These are phyloP conservation scores for Corydoras sp. DNA, from an alignment of 2,113 vertebrate species.

Conservation along the genomic window DNA sequence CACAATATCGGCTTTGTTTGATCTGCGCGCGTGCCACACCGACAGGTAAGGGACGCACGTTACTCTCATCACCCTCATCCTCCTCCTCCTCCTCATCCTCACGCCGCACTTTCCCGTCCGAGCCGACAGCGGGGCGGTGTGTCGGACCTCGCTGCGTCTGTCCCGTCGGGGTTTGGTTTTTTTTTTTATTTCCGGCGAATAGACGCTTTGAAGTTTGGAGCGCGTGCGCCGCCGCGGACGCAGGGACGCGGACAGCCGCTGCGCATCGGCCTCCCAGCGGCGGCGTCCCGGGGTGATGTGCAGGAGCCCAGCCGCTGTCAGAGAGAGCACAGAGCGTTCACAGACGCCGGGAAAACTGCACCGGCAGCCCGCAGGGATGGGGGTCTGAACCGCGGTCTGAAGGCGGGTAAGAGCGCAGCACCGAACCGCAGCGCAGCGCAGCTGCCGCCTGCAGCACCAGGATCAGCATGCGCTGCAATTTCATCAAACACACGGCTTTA, in stretches of 20 bases:
- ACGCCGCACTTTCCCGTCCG: conserved; percentile 4
- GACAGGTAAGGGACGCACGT: conserved; percentile 51
- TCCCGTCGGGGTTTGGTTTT: not conserved
- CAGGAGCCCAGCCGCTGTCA: no score
- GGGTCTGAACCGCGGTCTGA: no score
- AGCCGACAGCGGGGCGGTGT: not conserved
- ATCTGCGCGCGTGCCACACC: conserved; percentile 16
- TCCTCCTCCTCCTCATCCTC: not conserved
- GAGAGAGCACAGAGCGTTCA: no score
- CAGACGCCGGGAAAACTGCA: no score
- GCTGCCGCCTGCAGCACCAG: no score
- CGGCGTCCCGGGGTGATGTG: no score
- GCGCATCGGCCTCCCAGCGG: not conserved
- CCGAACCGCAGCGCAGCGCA: no score
- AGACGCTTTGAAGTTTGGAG: not conserved
- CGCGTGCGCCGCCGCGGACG: not conserved
- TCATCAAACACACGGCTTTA: no score
- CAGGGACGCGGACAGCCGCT: not conserved
- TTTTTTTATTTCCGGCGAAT: not conserved
- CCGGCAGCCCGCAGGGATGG: no score
- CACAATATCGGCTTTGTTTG: conserved; percentile 36
- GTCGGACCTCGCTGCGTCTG: conserved; percentile 8
- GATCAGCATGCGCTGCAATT: no score
- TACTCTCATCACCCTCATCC: not conserved
- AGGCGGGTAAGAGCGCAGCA: no score